A percentile compares a stretch with the other conserved stretches of the same genome.
These are phyloP conservation scores for Podocnemis expansa DNA, from an alignment of 2,113 vertebrate species.

Conservation along the genomic window DNA sequence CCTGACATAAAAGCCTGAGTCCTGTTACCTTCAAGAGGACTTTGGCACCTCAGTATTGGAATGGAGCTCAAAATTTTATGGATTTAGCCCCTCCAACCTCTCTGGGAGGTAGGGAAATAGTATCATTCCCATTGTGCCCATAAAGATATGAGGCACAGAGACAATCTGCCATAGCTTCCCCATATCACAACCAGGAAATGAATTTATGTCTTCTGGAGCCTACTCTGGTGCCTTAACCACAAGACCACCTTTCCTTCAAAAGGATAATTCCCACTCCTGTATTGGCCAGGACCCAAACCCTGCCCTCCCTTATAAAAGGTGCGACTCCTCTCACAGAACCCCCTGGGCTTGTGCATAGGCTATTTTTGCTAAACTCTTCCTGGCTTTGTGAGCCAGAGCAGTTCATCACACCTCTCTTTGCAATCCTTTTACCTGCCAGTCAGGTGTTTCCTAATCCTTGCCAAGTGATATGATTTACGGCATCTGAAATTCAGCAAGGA, in stretches of 20 bases:
- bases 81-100: background rate
- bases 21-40: background rate
- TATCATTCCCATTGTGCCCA: background rate
- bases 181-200: background rate
- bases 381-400: background rate
- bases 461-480: background rate
- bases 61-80: background rate
- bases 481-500: background rate
- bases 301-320: background rate
- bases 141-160: background rate
- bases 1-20: background rate
- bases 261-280: background rate
- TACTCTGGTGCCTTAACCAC: background rate
- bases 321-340: too few species aligned
- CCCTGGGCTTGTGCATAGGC: background rate
- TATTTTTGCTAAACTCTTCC: background rate
- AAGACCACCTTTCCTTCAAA: background rate
- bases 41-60: background rate
- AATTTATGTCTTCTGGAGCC: background rate
- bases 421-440: background rate
- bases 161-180: background rate
- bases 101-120: background rate
- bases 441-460: background rate
- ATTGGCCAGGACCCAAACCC: rapidly evolving
- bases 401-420: background rate